Evolutionary conservation across 2,888 invertebrate genomes (phyloP), one percentile per base, ranked within the genome.

Genomic region (Drosophila acutilabella): DNA sequence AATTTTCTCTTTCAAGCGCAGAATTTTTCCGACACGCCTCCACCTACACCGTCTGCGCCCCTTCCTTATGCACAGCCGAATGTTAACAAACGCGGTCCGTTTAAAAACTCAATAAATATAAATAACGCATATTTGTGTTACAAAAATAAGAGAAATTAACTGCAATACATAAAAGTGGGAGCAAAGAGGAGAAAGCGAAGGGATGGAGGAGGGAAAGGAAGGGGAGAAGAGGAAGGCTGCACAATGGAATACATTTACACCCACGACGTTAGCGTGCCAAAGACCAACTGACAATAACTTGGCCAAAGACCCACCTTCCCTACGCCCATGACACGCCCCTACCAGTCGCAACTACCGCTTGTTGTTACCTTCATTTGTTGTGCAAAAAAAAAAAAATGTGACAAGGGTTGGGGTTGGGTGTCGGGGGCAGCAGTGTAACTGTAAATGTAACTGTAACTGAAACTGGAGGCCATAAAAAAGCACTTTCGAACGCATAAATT

Each of bases 401-500:
- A 2, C 7, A 13, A 13, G 14, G 13, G 7, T 2, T 1, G 1
- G 4, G 23, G 30, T 1, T 6, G 40, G 38, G 16, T 8, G 11
- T 47, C 13, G 6, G 1, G 10, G 36, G 3, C 11, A 11, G 36
- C 44, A 20, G 44, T 36, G 52, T 38, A 68, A 58, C 53, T 64
- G 74, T 53, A 69, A 74, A 33, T 36, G 52, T 38, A 68, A 58
- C 69, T 57, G 74, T 48, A 68, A 64, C 68, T 56, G 69, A 67
- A 59, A 66, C 70, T 71, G 61, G 64, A 72, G 71, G 64, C 80
- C 83, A 83, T 86, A 83, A 83, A 83, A 81, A 84, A 81, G 73
- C 78, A 84, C 82, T 88, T 84, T 88, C 71, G 67, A 88, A 80
- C 68, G 88, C 78, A 88, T 88, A 81, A 84, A 84, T 85, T 84